Evolutionary conservation across 53 echinoderm and acorn worm genomes (phyloP), one percentile per base, ranked within the genome.

Genomic region (Hippasteria phrygiana): DNA sequence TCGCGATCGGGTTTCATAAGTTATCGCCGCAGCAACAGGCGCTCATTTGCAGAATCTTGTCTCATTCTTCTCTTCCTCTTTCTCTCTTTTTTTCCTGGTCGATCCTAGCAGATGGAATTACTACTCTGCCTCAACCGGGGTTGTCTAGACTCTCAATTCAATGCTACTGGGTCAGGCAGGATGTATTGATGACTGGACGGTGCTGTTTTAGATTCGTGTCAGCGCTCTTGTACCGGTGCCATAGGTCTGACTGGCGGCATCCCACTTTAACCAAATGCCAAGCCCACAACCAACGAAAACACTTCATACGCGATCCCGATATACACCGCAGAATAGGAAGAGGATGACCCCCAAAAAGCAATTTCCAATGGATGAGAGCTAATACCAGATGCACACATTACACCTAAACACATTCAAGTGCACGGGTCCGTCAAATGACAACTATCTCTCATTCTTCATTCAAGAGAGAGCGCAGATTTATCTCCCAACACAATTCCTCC

Each of bases 201-300:
- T 45, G 66, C 82, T 82, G 46, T 41, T 63, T 82, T 41, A 43
- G 82, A 82, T 82, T 82, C 82, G 56, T 78, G 78, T 78, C 78
- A 78, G 78, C 78, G 55, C 53, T 78, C 78, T 63, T 20, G 45
- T 66, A 20, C 43, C 43, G 43, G 35, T 82, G 66, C 82, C 35
- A 14, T 43, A 46, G 82, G 82, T 65, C 82, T 63, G 66, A 43
- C 82, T 82, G 82, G 65, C 82, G 82, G 82, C 82, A 82, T 46
- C 82, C 45, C 32, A 82, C 82, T 82, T 65, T 66, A 82, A 26
- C 82, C 64, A 82, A 82, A 82, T 82, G 82, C 82, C 82, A 82
- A 82, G 20, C 82, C 13, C 80, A 41, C 64, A 32, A 41, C 42
- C 63, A 82, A 82, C 64, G 64, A 82, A 65, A 82, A 82, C 82